Percentiles rank a stretch among this genome's conserved stretches.
phyloP scores from a whole-genome alignment of 1,140 invertebrate genomes.

The Drosophila pseudoobscura region DNA sequence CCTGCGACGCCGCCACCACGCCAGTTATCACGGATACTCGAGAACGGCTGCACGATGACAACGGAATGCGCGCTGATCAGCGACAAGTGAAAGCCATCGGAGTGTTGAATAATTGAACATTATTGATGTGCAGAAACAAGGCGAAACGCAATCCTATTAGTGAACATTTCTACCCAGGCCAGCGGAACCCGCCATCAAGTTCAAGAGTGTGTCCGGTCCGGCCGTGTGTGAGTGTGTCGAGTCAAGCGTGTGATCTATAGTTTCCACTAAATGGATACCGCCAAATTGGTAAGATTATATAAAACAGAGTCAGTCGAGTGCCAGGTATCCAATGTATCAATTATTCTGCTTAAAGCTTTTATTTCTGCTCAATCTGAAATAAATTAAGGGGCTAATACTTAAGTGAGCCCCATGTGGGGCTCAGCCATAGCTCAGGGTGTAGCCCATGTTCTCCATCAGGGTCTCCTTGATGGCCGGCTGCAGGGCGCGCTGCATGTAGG shows the following conservation, averaged over 20 bases:
- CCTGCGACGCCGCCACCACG: conserved; percentile 6
- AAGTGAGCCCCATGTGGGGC: neutral
- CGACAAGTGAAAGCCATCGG: conserved; percentile 54
- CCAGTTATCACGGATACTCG: conserved; percentile 68
- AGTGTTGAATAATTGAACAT: conserved; percentile 67
- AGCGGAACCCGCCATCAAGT: conserved; percentile 41
- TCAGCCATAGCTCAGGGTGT: conserved; percentile 91
- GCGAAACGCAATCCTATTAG: conserved; percentile 66
- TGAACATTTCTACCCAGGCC: conserved; percentile 35
- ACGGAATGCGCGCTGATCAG: conserved; percentile 62
- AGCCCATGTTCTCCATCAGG: conserved; percentile 92
- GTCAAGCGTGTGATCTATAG: conserved; percentile 29
- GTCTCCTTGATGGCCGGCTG: conserved; percentile 93
- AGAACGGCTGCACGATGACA: conserved; percentile 46
- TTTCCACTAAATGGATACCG: conserved; percentile 61
- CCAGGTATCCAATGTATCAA: neutral
- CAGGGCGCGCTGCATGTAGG: conserved; percentile 91
- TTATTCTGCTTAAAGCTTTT: conserved; percentile 63
- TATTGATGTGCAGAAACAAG: conserved; percentile 66
- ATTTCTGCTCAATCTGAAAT: conserved; percentile 50
- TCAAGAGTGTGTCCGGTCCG: conserved; percentile 34
- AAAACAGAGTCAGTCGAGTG: neutral
- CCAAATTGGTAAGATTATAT: conserved; percentile 66
- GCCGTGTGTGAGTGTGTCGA: conserved; percentile 1
- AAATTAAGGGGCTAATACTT: conserved; percentile 43